These are phyloP conservation scores for Drosophila bifasciata DNA, from an alignment of 1,140 invertebrate species.

Conservation along the genomic window DNA sequence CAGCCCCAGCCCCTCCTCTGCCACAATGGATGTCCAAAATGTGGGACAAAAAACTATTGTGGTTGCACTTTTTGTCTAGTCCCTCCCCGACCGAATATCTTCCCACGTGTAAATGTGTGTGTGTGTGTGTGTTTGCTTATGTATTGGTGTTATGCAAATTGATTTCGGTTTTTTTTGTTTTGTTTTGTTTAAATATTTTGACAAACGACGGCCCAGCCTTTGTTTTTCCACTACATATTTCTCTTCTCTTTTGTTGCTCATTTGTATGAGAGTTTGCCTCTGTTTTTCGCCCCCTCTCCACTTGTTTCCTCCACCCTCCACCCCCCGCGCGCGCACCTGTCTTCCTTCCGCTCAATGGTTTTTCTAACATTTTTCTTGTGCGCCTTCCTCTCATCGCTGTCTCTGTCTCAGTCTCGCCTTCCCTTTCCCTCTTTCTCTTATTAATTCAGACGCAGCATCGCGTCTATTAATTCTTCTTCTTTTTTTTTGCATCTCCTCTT, in stretches of 20 bases:
- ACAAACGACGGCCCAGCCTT: conserved; percentile 73
- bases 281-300: conserved; percentile 26
- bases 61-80: conserved; percentile 46
- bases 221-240: conserved; percentile 42
- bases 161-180: conserved; percentile 68
- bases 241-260: conserved; percentile 22
- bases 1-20: neutral
- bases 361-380: conserved; percentile 66
- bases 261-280: conserved; percentile 20
- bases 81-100: conserved; percentile 22
- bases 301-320: conserved; percentile 12
- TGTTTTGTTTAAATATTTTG: conserved; percentile 74
- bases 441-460: conserved; percentile 68
- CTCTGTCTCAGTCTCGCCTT: conserved; percentile 15
- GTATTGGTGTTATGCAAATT: conserved; percentile 71
- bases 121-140: conserved; percentile 22
- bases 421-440: conserved; percentile 55
- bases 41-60: conserved; percentile 51
- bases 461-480: conserved; percentile 75
- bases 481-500: conserved; percentile 43
- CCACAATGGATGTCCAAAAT: conserved; percentile 44
- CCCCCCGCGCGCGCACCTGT: conserved; percentile 4
- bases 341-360: conserved; percentile 71
- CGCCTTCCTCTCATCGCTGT: conserved; percentile 11
- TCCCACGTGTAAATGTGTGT: conserved; percentile 42